These are phyloP conservation scores for Samia ricini DNA, from an alignment of 1,140 invertebrate genomes.

Conservation along the genomic window DNA sequence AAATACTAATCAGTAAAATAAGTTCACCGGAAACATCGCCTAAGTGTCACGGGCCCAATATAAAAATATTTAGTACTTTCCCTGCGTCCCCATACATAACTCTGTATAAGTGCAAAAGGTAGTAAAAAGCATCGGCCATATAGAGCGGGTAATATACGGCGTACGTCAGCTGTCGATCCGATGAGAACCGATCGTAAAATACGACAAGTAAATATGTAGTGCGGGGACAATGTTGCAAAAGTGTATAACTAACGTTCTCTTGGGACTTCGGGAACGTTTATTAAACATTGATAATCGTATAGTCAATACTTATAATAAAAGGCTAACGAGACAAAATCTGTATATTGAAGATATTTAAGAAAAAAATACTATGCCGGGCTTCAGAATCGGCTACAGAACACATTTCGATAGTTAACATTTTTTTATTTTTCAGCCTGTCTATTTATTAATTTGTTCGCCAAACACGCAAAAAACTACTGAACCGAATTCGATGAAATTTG, in stretches of 20 bases:
- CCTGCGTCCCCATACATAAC: neutral
- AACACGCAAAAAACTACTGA: no score
- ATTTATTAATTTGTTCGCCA: no score
- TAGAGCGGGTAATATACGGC: conserved; percentile 6
- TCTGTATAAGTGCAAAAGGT: conserved; percentile 10
- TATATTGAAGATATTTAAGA: no score
- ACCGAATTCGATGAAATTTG: no score
- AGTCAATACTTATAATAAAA: no score
- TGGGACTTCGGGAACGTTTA: no score
- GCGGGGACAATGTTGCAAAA: neutral
- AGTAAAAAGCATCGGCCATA: conserved; percentile 5
- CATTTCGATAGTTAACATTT: no score
- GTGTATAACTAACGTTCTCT: neutral
- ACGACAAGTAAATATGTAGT: neutral
- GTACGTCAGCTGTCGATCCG: conserved; percentile 6
- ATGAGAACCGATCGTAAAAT: conserved; percentile 8
- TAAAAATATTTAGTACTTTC: neutral
- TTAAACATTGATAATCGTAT: no score
- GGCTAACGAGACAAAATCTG: no score
- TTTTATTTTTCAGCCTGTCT: no score
- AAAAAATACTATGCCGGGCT: no score
- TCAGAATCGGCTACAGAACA: no score
- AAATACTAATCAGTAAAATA: neutral
- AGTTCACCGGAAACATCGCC: neutral
- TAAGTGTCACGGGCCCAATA: neutral